These are phyloP conservation scores for Gadus chalcogrammus DNA, from an alignment of 2,113 vertebrate genomes.

Conservation along the genomic window DNA sequence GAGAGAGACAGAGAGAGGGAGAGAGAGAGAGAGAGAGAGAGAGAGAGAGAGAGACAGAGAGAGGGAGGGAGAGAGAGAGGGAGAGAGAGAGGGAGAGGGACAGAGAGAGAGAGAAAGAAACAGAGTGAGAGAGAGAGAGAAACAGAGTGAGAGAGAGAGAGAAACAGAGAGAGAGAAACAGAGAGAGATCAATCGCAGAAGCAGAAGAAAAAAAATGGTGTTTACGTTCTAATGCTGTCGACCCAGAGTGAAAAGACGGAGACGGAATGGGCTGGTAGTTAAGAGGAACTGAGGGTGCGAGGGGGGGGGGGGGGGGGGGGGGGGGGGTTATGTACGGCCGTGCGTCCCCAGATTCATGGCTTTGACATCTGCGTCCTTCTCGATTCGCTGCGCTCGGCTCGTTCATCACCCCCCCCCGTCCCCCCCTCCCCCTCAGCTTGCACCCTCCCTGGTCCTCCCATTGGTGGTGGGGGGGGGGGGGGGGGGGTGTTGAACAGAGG, in stretches of 20 bases:
- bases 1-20: constrained; percentile 41
- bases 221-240: constrained; percentile 40
- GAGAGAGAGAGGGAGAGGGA: too few relatives aligned
- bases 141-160: constrained; percentile 11
- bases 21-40: constrained; percentile 26
- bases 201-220: constrained; percentile 37
- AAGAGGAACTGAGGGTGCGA: constrained; percentile 18
- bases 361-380: constrained; percentile 99
- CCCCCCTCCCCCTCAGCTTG: constrained; percentile 44
- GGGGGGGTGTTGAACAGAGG: constrained; percentile 20
- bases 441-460: constrained; percentile 35
- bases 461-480: constrained; percentile 51
- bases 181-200: constrained; percentile 37
- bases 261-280: background rate
- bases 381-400: constrained; percentile 83
- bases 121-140: constrained; percentile 33
- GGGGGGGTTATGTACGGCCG: constrained; percentile 11
- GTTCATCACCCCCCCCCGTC: constrained; percentile 79
- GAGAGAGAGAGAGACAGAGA: constrained; percentile 55
- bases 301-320: background rate
- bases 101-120: too few relatives aligned
- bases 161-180: constrained; percentile 42
- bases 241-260: constrained; percentile 20
- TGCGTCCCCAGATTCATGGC: constrained; percentile 78
- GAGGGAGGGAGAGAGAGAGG: constrained; percentile 46